Conservation (phyloP, 1,140 invertebrate species). For the Rhopalosiphum padi region DNA sequence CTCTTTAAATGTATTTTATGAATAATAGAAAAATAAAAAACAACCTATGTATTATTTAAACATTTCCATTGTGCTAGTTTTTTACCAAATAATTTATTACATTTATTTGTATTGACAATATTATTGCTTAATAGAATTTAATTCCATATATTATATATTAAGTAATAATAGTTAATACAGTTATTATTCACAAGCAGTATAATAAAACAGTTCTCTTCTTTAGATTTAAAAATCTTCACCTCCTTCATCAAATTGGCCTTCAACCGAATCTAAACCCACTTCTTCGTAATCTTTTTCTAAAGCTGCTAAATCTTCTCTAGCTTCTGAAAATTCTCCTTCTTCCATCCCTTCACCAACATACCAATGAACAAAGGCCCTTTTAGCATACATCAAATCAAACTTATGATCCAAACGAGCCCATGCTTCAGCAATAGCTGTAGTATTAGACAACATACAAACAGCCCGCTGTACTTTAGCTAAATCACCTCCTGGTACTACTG, state of each 20-base stretch:
- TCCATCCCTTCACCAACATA: conserved; percentile 80
- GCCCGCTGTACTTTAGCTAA: conserved; percentile 83
- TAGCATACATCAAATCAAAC: conserved; percentile 82
- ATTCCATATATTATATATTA: background rate
- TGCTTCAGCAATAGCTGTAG: conserved; percentile 75
- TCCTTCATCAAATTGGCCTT: conserved; percentile 74
- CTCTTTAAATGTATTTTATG: background rate
- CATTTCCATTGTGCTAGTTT: background rate
- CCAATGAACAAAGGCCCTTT: conserved; percentile 81
- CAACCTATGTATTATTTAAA: background rate
- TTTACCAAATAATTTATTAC: background rate
- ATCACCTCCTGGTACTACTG: conserved; percentile 80
- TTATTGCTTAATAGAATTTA: background rate
- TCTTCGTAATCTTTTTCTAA: conserved; percentile 75
- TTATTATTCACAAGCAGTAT: background rate
- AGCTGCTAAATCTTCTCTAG: conserved; percentile 77
- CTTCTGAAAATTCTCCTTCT: conserved; percentile 79
- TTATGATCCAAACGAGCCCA: conserved; percentile 79
- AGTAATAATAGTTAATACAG: background rate
- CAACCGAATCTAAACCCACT: conserved; percentile 69
- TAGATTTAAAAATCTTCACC: conserved; percentile 66
- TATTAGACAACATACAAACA: conserved; percentile 79
- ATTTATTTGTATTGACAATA: background rate
- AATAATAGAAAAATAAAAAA: background rate
- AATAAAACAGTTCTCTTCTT: background rate